Conservation (phyloP, 2,797 vertebrate species). For the Oreochromis mossambicus region DNA sequence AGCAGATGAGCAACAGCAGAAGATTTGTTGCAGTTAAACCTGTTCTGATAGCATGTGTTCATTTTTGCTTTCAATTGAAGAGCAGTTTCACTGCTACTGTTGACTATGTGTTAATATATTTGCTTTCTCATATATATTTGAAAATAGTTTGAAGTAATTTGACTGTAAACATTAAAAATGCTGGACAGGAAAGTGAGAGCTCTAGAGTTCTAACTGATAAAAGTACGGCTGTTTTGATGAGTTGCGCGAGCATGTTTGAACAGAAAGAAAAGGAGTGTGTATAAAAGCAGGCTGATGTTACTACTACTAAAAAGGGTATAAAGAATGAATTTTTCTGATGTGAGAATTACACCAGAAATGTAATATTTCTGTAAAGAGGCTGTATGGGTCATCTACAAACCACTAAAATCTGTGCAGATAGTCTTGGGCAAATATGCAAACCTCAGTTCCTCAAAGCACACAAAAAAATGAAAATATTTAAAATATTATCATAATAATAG, state of each 20-base stretch:
- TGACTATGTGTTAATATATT: not conserved
- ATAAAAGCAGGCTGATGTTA: too few relatives aligned
- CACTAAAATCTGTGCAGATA: too few relatives aligned
- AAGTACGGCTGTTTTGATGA: not conserved
- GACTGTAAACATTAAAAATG: not conserved
- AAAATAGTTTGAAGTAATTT: not conserved
- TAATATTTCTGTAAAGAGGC: too few relatives aligned
- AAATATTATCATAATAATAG: too few relatives aligned
- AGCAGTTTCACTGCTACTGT: not conserved
- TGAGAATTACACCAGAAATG: too few relatives aligned
- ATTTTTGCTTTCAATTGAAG: not conserved
- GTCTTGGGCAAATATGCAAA: too few relatives aligned
- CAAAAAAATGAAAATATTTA: too few relatives aligned
- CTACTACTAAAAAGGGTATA: too few relatives aligned
- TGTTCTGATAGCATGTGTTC: not conserved
- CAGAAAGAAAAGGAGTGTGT: too few relatives aligned
- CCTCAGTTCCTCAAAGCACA: too few relatives aligned
- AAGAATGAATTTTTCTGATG: too few relatives aligned
- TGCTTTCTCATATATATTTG: not conserved
- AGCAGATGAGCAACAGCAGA: fast-evolving
- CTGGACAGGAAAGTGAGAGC: not conserved
- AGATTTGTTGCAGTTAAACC: not conserved
- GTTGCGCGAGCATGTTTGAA: not conserved
- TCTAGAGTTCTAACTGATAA: not conserved
- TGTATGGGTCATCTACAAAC: too few relatives aligned